These are phyloP conservation scores for Prochilodus magdalenae DNA, from an alignment of 2,113 vertebrate species.

Conservation along the genomic window DNA sequence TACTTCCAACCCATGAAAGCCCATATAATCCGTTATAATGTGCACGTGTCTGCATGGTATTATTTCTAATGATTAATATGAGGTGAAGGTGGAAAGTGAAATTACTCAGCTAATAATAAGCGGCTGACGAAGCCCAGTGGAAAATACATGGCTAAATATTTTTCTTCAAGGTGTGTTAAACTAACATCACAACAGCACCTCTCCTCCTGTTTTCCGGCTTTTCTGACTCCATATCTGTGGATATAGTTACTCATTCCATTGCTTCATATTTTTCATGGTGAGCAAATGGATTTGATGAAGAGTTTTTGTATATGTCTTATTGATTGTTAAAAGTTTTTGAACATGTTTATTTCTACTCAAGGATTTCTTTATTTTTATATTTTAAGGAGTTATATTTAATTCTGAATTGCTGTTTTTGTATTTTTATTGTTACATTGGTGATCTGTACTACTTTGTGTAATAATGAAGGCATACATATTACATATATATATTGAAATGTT, in stretches of 20 bases:
- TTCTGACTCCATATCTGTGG: slow-evolving; percentile 39
- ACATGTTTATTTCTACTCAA: background rate
- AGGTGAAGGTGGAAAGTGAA: slow-evolving; percentile 38
- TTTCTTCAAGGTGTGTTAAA: slow-evolving; percentile 55
- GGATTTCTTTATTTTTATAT: background rate
- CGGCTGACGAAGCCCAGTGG: slow-evolving; percentile 40
- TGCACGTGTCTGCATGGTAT: slow-evolving; percentile 17
- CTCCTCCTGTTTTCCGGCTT: slow-evolving; percentile 40
- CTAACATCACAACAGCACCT: slow-evolving; percentile 46
- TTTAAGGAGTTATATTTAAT: background rate
- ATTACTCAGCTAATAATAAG: slow-evolving; percentile 39
- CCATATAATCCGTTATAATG: slow-evolving; percentile 1
- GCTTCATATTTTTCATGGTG: slow-evolving; percentile 41
- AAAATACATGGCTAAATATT: slow-evolving; percentile 59
- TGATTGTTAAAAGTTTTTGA: background rate
- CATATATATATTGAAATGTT: no score
- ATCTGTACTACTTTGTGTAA: no score
- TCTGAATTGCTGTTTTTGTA: background rate
- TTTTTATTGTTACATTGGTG: background rate
- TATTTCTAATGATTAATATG: slow-evolving; percentile 32
- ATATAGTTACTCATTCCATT: slow-evolving; percentile 54
- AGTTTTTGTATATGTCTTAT: slow-evolving; percentile 1
- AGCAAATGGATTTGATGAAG: slow-evolving; percentile 29
- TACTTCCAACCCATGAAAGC: background rate
- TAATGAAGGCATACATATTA: no score